phyloP scores from a whole-genome alignment of 2,888 invertebrate genomes.

The Sinodicranocentrus sp. region DNA sequence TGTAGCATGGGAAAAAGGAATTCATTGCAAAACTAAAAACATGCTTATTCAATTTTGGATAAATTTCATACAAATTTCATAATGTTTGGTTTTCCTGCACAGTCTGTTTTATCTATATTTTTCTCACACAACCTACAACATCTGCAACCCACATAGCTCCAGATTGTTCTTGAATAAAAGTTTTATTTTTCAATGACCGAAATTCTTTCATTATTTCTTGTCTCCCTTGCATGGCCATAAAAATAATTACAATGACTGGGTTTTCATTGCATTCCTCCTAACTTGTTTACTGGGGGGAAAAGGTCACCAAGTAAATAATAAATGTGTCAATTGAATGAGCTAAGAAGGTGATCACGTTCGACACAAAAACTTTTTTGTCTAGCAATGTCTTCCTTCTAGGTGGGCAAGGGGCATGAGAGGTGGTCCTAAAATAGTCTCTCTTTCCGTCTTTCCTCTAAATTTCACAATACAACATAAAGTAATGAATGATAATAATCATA shows the following conservation, averaged over 20 bases:
- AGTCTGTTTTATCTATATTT: too few relatives aligned
- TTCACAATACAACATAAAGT: background rate
- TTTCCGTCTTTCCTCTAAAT: background rate
- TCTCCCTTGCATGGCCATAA: background rate
- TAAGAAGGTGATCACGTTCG: slow-evolving; percentile 23
- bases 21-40: too few relatives aligned
- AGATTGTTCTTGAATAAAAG: background rate
- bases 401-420: background rate
- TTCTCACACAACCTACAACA: too few relatives aligned
- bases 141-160: too few relatives aligned
- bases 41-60: too few relatives aligned
- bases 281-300: background rate
- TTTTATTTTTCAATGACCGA: background rate
- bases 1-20: too few relatives aligned
- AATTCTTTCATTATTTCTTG: background rate
- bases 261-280: background rate
- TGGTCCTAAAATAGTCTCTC: too few relatives aligned
- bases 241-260: slow-evolving; percentile 28
- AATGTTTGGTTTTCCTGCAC: too few relatives aligned
- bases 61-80: too few relatives aligned
- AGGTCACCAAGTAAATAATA: background rate
- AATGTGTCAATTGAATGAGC: slow-evolving; percentile 34
- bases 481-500: slow-evolving; percentile 29
- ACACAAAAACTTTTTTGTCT: slow-evolving; percentile 3
- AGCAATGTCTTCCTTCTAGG: background rate